These are phyloP conservation scores for Neofelis nebulosa DNA, from an alignment of 2,113 vertebrate species.

Conservation along the genomic window DNA sequence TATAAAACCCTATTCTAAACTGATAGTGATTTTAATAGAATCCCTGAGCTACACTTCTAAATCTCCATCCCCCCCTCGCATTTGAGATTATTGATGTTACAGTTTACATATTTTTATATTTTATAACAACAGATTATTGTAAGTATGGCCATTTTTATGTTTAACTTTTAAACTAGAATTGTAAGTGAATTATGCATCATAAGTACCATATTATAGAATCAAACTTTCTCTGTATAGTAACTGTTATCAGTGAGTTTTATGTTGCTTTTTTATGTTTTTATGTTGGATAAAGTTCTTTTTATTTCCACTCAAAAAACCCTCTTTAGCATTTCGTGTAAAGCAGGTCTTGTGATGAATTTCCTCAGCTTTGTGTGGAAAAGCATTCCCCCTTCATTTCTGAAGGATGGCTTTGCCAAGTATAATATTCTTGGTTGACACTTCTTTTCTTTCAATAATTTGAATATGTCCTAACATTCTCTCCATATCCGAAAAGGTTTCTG, in stretches of 20 bases:
- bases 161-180: neutral
- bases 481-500: neutral
- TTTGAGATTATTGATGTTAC: neutral
- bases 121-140: neutral
- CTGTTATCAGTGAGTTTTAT: neutral
- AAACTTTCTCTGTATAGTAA: neutral
- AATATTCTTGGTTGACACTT: neutral
- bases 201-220: neutral
- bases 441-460: neutral
- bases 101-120: neutral
- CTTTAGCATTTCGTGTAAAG: neutral
- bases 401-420: neutral
- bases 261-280: neutral
- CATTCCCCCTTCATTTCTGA: neutral
- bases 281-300: neutral
- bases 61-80: neutral
- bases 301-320: neutral
- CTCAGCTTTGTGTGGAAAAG: neutral
- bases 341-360: neutral
- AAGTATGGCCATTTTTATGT: neutral
- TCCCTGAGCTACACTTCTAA: neutral
- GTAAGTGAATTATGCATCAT: neutral
- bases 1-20: neutral
- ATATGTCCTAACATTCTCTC: neutral
- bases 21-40: neutral